phyloP scores from a whole-genome alignment of 1,140 invertebrate species.

The Alviniconcha marisindica region DNA sequence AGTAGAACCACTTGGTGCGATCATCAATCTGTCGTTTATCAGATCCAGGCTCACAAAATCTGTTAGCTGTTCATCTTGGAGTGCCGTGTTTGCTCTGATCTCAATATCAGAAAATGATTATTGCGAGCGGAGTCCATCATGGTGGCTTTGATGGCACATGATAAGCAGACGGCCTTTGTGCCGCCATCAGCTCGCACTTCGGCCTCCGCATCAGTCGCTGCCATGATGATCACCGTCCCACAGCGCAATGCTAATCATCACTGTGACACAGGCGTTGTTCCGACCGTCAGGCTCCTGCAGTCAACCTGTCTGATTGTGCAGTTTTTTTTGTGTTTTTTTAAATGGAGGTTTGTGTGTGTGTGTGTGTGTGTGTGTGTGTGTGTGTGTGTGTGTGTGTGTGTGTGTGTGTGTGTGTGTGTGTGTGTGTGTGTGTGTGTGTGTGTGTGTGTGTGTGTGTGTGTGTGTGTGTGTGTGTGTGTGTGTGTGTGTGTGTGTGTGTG shows the following conservation, averaged over 20 bases:
- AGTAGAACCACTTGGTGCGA: no score
- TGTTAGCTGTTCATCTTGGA: not conserved
- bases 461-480: not conserved
- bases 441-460: no score
- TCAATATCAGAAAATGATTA: not conserved
- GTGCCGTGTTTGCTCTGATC: constrained; percentile 23
- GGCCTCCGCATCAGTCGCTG: no score
- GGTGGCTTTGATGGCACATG: not conserved
- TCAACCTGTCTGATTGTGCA: no score
- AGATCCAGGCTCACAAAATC: not conserved
- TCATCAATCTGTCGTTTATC: not conserved
- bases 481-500: not conserved
- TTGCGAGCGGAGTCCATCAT: not conserved
- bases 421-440: not conserved
- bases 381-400: constrained; percentile 24
- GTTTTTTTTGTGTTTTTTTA: no score
- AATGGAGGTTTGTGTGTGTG: no score
- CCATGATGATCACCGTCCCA: no score
- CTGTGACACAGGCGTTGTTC: no score
- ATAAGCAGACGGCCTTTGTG: not conserved
- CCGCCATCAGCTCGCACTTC: not conserved
- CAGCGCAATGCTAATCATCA: no score
- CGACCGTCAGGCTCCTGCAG: no score
- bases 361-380: constrained; percentile 22
- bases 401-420: not conserved